Evolutionary conservation across 2,888 invertebrate genomes (phyloP).

Genomic region (Pachydiplax longipennis): DNA sequence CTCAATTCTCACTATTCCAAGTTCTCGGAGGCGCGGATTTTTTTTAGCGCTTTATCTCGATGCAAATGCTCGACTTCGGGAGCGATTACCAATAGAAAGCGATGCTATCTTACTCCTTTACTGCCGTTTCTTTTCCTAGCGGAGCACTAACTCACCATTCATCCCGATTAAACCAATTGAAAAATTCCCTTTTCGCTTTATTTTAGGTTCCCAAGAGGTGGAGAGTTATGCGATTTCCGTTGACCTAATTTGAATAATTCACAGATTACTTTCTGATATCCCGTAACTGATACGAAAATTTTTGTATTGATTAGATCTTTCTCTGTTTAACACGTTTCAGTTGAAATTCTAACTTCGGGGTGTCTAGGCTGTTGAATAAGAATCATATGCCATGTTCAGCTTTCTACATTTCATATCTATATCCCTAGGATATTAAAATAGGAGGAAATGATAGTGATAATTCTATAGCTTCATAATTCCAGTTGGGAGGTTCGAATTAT

Average conservation of each 20-base stretch:
- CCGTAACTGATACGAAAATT: no score
- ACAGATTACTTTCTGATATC: not conserved
- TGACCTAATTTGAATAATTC: not conserved
- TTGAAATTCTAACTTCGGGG: not conserved
- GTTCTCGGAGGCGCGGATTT: not conserved
- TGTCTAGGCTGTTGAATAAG: no score
- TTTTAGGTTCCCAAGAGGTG: not conserved
- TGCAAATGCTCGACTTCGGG: not conserved
- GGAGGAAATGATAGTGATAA: no score
- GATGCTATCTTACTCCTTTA: not conserved
- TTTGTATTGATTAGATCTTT: not conserved
- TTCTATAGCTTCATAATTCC: no score
- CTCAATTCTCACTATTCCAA: not conserved
- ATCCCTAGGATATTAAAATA: no score
- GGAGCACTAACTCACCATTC: not conserved
- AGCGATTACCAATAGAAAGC: not conserved
- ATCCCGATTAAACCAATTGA: not conserved
- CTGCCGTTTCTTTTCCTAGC: not conserved
- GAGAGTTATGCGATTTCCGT: not conserved
- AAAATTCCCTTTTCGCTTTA: not conserved
- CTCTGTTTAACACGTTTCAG: not conserved
- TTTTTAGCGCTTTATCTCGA: not conserved
- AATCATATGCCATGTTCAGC: no score
- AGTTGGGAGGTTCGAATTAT: no score
- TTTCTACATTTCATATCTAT: no score